These are phyloP conservation scores for Erythrolamprus reginae DNA, from an alignment of 2,113 vertebrate species.

Conservation along the genomic window DNA sequence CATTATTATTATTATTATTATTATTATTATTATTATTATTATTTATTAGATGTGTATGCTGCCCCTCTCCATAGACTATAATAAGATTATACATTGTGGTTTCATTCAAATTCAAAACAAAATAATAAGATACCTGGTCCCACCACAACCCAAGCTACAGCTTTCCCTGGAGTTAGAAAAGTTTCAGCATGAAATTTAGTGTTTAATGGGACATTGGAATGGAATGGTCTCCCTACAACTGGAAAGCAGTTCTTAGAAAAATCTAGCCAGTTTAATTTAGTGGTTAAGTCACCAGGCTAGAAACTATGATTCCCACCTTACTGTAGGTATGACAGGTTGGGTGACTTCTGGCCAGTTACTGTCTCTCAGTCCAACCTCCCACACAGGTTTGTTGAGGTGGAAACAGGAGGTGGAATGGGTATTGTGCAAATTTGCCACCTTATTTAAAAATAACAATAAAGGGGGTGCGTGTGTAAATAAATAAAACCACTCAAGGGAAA, in stretches of 20 bases:
- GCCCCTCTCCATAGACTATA: no score
- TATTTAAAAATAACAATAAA: neutral
- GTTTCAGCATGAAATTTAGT: neutral
- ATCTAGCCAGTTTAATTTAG: neutral
- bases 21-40: no score
- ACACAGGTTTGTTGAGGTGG: neutral
- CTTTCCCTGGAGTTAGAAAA: neutral
- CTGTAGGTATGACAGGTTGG: neutral
- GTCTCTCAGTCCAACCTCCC: neutral
- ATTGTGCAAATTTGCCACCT: neutral
- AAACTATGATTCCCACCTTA: neutral
- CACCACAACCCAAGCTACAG: neutral
- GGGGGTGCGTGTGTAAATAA: neutral
- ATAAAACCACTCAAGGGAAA: neutral
- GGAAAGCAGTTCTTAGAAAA: neutral
- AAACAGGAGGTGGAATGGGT: neutral
- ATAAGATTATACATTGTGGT: constrained; percentile 24
- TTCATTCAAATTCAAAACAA: constrained; percentile 24
- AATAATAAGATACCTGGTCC: neutral
- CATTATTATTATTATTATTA: no score
- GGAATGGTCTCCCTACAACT: neutral
- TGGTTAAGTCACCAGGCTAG: neutral
- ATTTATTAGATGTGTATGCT: no score
- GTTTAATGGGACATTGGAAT: neutral
- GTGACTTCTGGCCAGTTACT: neutral